Conservation (phyloP, 30 jellyfish, hydroid and myxozoan species). For the Calvadosia cruxmelitensis region DNA sequence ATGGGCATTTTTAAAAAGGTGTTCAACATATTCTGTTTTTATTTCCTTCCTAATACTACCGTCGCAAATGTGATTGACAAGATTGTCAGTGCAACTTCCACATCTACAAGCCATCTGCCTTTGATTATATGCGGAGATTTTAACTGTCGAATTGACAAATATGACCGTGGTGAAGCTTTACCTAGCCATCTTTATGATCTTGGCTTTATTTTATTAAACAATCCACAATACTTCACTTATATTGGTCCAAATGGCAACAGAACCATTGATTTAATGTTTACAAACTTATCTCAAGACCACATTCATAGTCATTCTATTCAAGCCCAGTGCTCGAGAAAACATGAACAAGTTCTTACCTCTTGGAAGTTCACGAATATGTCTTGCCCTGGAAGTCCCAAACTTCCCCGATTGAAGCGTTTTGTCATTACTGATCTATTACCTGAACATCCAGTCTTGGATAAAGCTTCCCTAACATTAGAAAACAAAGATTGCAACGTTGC, state of each 20-base stretch:
- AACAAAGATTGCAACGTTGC: no score
- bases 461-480: no score
- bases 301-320: no score
- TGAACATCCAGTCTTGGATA: no score
- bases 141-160: background rate
- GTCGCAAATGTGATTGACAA: background rate
- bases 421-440: no score
- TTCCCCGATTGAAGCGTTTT: no score
- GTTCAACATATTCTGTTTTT: background rate
- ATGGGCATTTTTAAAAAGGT: background rate
- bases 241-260: background rate
- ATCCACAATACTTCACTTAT: background rate
- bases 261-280: background rate
- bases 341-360: no score
- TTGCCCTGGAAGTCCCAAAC: no score
- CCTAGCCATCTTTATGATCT: background rate
- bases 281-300: background rate
- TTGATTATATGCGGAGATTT: background rate
- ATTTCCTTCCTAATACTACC: background rate
- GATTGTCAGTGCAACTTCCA: background rate
- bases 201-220: background rate
- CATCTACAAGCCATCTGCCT: background rate
- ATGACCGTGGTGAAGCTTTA: background rate
- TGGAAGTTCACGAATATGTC: no score
- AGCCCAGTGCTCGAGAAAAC: no score